Conservation (phyloP, 2,888 invertebrate species). For the Leistus spinibarbis region DNA sequence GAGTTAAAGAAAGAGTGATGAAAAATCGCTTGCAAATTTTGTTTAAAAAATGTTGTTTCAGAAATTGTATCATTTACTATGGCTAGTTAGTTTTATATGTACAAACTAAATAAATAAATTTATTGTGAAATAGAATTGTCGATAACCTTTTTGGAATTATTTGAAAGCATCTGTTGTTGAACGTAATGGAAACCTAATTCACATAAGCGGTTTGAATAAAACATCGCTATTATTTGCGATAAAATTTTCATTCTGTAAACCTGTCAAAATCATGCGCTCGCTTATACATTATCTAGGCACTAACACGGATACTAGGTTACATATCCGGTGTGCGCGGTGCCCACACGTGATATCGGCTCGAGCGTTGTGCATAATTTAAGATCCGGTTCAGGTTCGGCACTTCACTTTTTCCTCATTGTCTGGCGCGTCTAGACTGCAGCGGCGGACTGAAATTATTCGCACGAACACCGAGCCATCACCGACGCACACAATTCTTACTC, state of each 20-base stretch:
- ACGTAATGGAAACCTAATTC: neutral
- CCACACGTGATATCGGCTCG: neutral
- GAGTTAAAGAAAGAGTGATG: no score
- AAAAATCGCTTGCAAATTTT: no score
- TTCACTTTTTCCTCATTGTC: neutral
- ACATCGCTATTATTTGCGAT: no score
- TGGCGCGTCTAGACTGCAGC: neutral
- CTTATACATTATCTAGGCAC: neutral
- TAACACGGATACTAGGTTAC: neutral
- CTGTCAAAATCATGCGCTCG: neutral
- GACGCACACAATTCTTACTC: neutral
- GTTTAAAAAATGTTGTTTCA: no score
- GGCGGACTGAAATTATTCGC: neutral
- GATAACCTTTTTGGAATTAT: neutral
- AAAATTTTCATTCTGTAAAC: no score
- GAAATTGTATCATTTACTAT: no score
- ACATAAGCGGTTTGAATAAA: neutral
- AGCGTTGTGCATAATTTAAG: no score
- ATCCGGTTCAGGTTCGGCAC: neutral
- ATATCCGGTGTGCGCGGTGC: neutral
- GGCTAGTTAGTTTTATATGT: no score
- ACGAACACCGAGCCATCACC: neutral
- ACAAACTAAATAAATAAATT: neutral
- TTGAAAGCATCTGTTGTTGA: neutral
- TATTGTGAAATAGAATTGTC: neutral